Evolutionary conservation across 2,113 vertebrate genomes (phyloP).

Genomic region (Phrynosoma platyrhinos): DNA sequence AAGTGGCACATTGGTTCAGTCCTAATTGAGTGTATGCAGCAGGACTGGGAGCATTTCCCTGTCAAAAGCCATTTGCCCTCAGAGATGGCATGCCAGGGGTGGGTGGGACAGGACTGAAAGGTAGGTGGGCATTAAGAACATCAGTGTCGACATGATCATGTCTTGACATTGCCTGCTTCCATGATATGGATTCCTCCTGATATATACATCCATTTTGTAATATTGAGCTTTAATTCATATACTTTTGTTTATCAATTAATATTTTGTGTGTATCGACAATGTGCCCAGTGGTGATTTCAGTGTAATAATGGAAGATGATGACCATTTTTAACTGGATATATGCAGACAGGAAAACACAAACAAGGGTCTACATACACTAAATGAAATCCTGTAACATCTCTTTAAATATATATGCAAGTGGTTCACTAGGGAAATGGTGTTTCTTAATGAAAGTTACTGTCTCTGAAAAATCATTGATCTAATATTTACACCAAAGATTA

Average conservation of each 20-base stretch:
- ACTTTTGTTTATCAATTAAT: neutral
- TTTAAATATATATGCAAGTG: no score
- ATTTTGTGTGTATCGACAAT: neutral
- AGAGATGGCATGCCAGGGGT: neutral
- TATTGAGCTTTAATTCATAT: neutral
- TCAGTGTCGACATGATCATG: neutral
- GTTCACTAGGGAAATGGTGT: neutral
- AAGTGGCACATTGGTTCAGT: constrained; percentile 20
- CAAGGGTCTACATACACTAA: neutral
- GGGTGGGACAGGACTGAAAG: neutral
- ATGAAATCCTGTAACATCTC: neutral
- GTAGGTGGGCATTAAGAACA: neutral
- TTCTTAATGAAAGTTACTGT: neutral
- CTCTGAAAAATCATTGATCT: neutral
- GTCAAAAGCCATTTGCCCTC: neutral
- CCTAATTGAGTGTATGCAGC: constrained; percentile 7
- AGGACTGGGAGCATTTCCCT: neutral
- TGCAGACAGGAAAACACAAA: neutral
- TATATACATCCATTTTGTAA: neutral
- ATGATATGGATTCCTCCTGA: neutral
- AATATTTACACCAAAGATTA: neutral
- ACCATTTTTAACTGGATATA: neutral
- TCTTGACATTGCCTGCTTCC: neutral
- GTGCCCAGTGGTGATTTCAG: neutral
- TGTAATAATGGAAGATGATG: neutral